Evolutionary conservation across 2,797 vertebrate species (phyloP).

Genomic region (Rhadinocentrus ornatus): DNA sequence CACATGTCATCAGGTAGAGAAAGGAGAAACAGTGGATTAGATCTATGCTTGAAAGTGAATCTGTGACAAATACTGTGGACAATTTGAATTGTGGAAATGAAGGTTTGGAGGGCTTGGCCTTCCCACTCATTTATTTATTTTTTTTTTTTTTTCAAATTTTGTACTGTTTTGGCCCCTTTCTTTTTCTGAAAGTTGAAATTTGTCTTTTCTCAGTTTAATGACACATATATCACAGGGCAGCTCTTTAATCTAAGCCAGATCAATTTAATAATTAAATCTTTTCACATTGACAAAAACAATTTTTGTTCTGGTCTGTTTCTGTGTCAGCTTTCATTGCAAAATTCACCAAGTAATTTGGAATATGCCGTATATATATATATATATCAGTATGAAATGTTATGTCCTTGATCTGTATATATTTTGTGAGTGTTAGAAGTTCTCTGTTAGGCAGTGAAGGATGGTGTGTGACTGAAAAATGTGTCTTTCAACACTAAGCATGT

Average conservation of each 20-base stretch:
- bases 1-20: conserved; percentile 64
- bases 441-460: conserved; percentile 42
- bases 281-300: background rate
- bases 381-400: background rate
- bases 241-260: conserved; percentile 47
- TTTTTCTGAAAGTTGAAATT: conserved; percentile 37
- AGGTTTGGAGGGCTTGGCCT: conserved; percentile 37
- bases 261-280: background rate
- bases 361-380: background rate
- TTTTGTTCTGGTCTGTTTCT: conserved; percentile 10
- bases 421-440: conserved; percentile 11
- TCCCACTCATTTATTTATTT: conserved; percentile 21
- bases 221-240: conserved; percentile 53
- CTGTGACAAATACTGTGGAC: conserved; percentile 49
- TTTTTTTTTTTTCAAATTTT: too few species aligned
- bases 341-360: conserved; percentile 18
- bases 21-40: conserved; percentile 52
- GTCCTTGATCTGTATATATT: conserved; percentile 8
- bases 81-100: conserved; percentile 46
- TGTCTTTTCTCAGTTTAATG: conserved; percentile 37
- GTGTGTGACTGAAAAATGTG: conserved; percentile 27
- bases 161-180: conserved; percentile 5
- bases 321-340: conserved; percentile 9
- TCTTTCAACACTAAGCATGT: conserved; percentile 23
- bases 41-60: conserved; percentile 64